Evolutionary conservation across 64 coral and sea anemone species (phyloP).

Genomic region (Stichodactyla helianthus): DNA sequence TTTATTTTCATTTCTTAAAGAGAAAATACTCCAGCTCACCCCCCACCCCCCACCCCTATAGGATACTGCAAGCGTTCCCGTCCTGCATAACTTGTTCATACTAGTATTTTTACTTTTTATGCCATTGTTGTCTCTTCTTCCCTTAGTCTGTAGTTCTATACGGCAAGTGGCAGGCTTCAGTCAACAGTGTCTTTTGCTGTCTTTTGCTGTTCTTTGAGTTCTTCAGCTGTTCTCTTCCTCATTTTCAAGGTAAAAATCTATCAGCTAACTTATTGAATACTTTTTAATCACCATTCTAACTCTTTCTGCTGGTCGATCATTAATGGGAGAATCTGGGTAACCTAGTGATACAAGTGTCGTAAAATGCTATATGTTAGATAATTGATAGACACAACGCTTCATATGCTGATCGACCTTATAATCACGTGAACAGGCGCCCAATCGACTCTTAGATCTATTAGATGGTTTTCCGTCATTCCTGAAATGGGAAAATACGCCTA

Average conservation of each 20-base stretch:
- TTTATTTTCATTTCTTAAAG: no score
- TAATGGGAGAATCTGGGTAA: no score
- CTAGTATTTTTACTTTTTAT: no score
- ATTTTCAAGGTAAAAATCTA: background rate
- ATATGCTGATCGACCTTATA: no score
- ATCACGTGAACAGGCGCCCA: no score
- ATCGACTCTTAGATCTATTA: no score
- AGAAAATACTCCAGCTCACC: no score
- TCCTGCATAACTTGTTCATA: background rate
- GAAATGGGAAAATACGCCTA: no score
- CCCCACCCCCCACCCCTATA: background rate
- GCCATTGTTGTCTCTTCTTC: background rate
- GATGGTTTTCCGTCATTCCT: no score
- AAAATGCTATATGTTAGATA: no score
- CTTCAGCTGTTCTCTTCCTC: constrained; percentile 19
- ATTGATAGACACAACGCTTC: no score
- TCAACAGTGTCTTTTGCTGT: background rate
- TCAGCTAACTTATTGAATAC: background rate
- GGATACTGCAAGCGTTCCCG: background rate
- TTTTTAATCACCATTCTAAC: background rate
- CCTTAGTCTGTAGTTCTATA: background rate
- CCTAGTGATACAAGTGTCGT: no score
- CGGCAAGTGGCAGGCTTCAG: constrained; percentile 14
- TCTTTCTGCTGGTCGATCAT: background rate
- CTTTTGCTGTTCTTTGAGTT: background rate